These are phyloP conservation scores for Nyctereutes procyonoides DNA, from an alignment of 2,113 vertebrate genomes.

Conservation along the genomic window DNA sequence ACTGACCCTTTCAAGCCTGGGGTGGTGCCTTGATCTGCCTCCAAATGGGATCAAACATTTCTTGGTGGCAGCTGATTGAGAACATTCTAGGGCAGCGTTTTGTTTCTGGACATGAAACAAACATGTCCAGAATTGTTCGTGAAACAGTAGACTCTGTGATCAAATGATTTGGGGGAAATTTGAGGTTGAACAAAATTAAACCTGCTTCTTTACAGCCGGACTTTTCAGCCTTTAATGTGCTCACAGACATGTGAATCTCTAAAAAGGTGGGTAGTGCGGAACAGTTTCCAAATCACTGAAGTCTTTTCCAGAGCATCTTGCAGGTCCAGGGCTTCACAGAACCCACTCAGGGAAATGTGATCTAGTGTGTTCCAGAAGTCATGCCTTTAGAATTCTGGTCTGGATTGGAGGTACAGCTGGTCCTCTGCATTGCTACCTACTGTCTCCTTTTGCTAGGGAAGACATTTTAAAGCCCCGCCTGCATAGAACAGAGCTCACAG, in stretches of 20 bases:
- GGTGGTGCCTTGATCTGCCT: neutral
- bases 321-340: neutral
- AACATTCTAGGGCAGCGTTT: neutral
- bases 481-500: rapidly evolving
- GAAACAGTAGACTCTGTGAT: neutral
- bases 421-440: neutral
- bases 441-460: neutral
- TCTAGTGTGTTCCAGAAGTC: neutral
- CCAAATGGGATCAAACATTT: neutral
- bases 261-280: rapidly evolving
- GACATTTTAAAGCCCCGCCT: neutral
- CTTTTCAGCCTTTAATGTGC: neutral
- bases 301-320: neutral
- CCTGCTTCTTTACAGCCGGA: neutral
- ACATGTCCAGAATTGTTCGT: neutral
- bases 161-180: neutral
- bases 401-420: neutral
- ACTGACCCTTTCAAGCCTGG: neutral
- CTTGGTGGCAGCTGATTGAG: neutral
- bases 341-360: neutral
- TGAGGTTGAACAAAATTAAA: neutral
- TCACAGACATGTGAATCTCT: too few relatives aligned
- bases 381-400: neutral
- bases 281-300: neutral
- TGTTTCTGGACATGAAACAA: neutral